Base-by-base conservation (phyloP, 2,888 invertebrate genomes). In the Drosophila koepferae region DNA sequence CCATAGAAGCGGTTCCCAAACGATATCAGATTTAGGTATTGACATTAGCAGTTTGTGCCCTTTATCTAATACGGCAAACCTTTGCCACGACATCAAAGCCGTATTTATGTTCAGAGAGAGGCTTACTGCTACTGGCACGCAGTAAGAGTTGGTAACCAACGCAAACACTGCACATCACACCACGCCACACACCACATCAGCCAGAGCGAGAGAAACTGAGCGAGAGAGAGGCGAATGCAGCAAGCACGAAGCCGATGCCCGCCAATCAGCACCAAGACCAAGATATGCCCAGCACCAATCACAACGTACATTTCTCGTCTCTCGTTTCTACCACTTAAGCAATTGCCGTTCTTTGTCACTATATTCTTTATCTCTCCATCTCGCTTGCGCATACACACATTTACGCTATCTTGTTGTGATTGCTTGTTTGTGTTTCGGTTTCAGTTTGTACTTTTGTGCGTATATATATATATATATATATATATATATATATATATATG, bases 231-330 rank as follows among this genome's bases (percentile, higher is more conserved):
- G 34, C 56, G 63, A 66, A 51, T 55, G 43, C 64, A 69, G 38
- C 31, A 49, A 64, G 58, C 65, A 74, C 72, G 62, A 54, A 66
- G 38, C 48, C 16, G 56, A 65, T 74, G 73, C 71, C 87, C 74
- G 75, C 86, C 86, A 86, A 86, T 86, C 79, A 79, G 72, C 75
- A 67, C 63, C 53, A 77, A 86, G 84, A 66, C 61, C 61, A 75
- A 63, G 61, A 63, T 67, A 34, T 56, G 71, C 72, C 58, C n/a
- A 58, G 78, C 81, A 74, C 86, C 86, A 86, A 86, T 86, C 86
- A 88, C 72, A 76, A 68, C 65, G 56, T 14, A n/a, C 61, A 44
- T 66, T 62, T 63, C 23, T 64, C 60, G 62, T 63, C 49, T 63
- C 70, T 77, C 88, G 77, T 65, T 66, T 76, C 53, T 53, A 72